Conservation (phyloP, 1,140 invertebrate species). For the Pseudomyrmex dendroicus region DNA sequence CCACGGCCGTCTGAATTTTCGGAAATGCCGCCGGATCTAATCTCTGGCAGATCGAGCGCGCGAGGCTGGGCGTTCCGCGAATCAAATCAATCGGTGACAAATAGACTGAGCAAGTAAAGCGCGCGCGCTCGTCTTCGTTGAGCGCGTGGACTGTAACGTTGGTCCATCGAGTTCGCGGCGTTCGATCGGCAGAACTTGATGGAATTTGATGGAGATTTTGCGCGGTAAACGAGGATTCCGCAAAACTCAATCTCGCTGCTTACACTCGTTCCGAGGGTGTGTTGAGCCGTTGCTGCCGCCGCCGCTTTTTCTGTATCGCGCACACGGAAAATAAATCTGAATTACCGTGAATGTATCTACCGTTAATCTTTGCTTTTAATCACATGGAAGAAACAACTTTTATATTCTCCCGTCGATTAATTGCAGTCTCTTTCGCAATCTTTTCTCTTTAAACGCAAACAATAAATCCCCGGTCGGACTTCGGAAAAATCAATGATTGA, state of each 20-base stretch:
- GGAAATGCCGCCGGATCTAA: constrained; percentile 68
- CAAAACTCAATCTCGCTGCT: constrained; percentile 60
- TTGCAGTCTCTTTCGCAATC: constrained; percentile 6
- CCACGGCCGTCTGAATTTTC: constrained; percentile 66
- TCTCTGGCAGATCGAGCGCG: constrained; percentile 68
- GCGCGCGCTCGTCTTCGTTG: constrained; percentile 27
- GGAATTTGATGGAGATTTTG: constrained; percentile 60
- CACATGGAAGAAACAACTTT: not conserved
- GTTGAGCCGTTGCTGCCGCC: constrained; percentile 14
- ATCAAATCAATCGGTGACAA: constrained; percentile 58
- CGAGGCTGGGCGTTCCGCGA: constrained; percentile 46
- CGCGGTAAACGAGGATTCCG: constrained; percentile 57
- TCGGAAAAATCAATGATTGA: not conserved
- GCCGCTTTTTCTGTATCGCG: not conserved
- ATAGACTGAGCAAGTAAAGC: constrained; percentile 34
- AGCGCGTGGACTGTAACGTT: constrained; percentile 1
- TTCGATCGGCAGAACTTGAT: constrained; percentile 50
- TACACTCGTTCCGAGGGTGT: constrained; percentile 49
- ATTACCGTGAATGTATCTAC: constrained; percentile 63
- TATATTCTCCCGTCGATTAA: constrained; percentile 24
- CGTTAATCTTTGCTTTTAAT: constrained; percentile 45
- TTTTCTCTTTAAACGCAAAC: not conserved
- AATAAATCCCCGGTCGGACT: not conserved
- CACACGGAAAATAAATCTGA: constrained; percentile 57
- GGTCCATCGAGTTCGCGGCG: constrained; percentile 41